Evolutionary conservation across 1,140 invertebrate genomes (phyloP).

Genomic region (Agraylea sexmaculata): DNA sequence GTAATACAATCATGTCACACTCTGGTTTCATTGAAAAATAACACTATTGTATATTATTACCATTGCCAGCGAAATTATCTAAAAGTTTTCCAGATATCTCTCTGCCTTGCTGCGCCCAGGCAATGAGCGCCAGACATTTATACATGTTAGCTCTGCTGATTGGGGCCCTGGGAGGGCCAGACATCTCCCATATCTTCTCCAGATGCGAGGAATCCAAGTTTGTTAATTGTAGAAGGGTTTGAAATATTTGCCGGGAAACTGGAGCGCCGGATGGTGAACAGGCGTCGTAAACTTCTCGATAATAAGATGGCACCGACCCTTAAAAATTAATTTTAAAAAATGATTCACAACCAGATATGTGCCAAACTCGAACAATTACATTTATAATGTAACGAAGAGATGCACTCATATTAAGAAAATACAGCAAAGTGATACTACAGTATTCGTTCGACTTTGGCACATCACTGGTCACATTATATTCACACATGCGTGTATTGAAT

Average conservation of each 20-base stretch:
- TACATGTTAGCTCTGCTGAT: slow-evolving; percentile 48
- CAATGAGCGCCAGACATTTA: slow-evolving; percentile 55
- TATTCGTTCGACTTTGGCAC: too few relatives aligned
- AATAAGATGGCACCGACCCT: slow-evolving; percentile 19
- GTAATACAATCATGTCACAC: not conserved
- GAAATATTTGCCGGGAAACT: slow-evolving; percentile 14
- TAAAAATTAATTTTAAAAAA: slow-evolving; percentile 6
- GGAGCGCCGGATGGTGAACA: slow-evolving; percentile 17
- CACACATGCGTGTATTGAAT: too few relatives aligned
- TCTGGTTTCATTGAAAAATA: slow-evolving; percentile 8
- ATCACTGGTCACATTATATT: too few relatives aligned
- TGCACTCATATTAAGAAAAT: too few relatives aligned
- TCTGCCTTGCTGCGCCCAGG: slow-evolving; percentile 59
- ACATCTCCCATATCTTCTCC: slow-evolving; percentile 54
- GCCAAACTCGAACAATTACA: too few relatives aligned
- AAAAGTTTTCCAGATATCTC: slow-evolving; percentile 51
- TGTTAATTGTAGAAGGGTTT: slow-evolving; percentile 48
- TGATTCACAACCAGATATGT: not conserved
- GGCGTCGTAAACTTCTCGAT: slow-evolving; percentile 19
- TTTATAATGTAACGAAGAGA: too few relatives aligned
- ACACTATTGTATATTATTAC: slow-evolving; percentile 28
- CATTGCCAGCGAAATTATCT: slow-evolving; percentile 53
- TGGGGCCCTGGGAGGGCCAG: slow-evolving; percentile 46
- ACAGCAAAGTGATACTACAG: too few relatives aligned
- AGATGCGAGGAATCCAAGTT: slow-evolving; percentile 46